Conservation (phyloP, 2,113 vertebrate species). For the Mustela lutreola region DNA sequence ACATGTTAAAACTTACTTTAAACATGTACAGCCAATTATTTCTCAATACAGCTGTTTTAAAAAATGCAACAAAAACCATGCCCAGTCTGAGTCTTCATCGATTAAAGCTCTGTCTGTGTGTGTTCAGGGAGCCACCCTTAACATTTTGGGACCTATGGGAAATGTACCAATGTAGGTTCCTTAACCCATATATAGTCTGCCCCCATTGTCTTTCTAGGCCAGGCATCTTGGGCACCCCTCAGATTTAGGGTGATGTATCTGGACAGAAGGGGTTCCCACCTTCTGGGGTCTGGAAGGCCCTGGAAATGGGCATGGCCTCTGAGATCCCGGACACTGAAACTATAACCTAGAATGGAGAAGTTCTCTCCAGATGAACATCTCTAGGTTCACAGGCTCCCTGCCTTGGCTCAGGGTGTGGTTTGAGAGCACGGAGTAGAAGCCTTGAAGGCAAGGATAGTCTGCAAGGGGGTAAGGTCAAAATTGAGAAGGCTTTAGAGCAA, state of each 20-base stretch:
- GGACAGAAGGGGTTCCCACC: neutral
- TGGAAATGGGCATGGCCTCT: neutral
- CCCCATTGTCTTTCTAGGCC: neutral
- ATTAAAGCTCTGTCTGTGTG: neutral
- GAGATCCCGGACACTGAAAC: neutral
- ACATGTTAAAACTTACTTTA: neutral
- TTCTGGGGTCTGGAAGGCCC: neutral
- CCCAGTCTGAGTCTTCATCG: neutral
- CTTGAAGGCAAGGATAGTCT: neutral
- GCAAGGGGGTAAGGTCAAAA: neutral
- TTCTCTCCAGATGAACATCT: neutral
- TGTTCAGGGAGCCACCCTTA: neutral
- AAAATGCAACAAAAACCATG: neutral
- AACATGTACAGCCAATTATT: neutral
- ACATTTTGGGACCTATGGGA: neutral
- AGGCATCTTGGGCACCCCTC: neutral
- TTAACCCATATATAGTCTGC: neutral
- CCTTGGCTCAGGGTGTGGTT: neutral
- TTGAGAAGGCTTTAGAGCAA: neutral
- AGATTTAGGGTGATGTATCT: neutral
- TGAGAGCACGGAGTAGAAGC: neutral
- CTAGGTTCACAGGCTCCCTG: neutral
- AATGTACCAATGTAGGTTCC: neutral
- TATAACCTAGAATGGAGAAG: neutral
- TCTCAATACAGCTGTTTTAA: neutral